Evolutionary conservation across 2,113 vertebrate species (phyloP).

Genomic region (Vidua macroura): DNA sequence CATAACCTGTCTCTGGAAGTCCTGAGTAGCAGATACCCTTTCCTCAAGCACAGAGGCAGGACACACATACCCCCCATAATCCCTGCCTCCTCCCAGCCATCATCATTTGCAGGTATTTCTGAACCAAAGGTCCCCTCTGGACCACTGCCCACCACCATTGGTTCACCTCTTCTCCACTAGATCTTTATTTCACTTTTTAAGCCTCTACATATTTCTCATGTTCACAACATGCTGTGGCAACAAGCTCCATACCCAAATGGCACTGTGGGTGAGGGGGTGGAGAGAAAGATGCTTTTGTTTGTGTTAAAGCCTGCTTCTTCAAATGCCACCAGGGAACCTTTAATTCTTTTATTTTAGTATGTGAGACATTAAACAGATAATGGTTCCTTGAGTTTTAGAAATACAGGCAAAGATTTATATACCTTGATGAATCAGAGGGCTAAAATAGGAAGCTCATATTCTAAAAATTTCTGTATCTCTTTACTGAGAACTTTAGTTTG

Average conservation of each 20-base stretch:
- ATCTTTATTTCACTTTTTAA: background rate
- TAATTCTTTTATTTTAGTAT: background rate
- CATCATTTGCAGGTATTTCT: background rate
- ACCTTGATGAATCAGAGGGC: background rate
- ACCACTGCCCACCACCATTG: background rate
- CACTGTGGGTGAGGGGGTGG: background rate
- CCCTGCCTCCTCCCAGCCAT: background rate
- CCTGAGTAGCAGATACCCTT: background rate
- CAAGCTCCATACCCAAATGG: background rate
- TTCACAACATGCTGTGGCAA: fast-evolving
- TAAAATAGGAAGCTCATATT: background rate
- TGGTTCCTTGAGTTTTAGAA: background rate
- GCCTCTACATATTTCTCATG: background rate
- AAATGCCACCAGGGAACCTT: background rate
- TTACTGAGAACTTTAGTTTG: background rate
- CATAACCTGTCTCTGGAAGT: background rate
- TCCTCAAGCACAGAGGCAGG: background rate
- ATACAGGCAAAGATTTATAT: background rate
- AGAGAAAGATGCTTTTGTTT: background rate
- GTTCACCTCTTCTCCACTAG: background rate
- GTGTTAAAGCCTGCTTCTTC: background rate
- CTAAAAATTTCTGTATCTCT: background rate
- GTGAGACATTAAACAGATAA: background rate
- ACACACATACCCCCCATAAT: background rate
- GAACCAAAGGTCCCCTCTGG: background rate